These are phyloP conservation scores for Vulpes ferrilata DNA, from an alignment of 2,113 vertebrate species.

Conservation along the genomic window DNA sequence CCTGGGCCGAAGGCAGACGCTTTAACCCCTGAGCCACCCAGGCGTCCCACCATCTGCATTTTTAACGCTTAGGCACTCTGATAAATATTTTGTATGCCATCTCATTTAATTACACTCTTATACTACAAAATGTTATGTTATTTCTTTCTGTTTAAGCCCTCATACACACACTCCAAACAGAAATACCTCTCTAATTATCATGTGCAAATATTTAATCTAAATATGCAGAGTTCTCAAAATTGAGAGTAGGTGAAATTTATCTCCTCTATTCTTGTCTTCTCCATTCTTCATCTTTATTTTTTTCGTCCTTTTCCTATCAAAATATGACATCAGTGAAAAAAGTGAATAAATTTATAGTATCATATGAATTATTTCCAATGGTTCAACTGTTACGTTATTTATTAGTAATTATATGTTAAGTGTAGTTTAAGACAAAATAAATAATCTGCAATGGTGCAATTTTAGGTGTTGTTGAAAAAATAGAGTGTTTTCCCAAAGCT, in stretches of 20 bases:
- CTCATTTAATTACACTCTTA: background rate
- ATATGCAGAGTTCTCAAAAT: background rate
- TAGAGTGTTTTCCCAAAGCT: background rate
- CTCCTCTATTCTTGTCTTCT: background rate
- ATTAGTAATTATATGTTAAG: constrained; percentile 41
- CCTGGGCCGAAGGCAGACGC: too few relatives aligned
- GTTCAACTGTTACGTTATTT: background rate
- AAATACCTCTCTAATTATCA: background rate
- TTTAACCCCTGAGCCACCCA: too few relatives aligned
- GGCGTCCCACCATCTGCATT: background rate
- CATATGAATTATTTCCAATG: background rate
- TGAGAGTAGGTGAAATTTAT: background rate
- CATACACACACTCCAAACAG: background rate
- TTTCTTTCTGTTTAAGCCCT: background rate
- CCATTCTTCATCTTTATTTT: background rate
- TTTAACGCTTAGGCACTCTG: background rate
- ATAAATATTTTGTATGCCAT: background rate
- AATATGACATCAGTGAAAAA: background rate
- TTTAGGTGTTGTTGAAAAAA: background rate
- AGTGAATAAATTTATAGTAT: constrained; percentile 31
- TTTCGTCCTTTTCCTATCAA: background rate
- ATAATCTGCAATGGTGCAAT: background rate
- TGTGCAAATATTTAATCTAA: background rate
- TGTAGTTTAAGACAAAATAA: constrained; percentile 3
- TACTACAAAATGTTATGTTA: background rate